phyloP scores from a whole-genome alignment of 2,888 invertebrate genomes.

The Noctua pronuba region DNA sequence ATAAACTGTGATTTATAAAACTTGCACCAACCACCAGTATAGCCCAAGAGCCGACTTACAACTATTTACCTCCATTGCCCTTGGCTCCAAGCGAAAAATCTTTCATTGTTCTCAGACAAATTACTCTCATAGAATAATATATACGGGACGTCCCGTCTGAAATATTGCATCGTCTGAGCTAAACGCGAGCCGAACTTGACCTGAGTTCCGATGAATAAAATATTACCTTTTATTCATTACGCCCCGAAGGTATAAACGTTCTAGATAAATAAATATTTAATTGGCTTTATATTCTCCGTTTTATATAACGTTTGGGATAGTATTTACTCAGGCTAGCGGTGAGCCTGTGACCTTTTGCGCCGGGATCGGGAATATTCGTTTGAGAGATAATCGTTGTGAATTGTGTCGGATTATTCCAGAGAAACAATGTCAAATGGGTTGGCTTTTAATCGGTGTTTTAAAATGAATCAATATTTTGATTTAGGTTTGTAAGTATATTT shows the following conservation, averaged over 20 bases:
- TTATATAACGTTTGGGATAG: slow-evolving; percentile 40
- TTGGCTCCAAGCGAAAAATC: slow-evolving; percentile 85
- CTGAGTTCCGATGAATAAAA: slow-evolving; percentile 68
- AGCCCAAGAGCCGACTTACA: slow-evolving; percentile 74
- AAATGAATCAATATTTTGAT: not conserved
- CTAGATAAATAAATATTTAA: slow-evolving; percentile 64
- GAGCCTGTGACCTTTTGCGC: slow-evolving; percentile 28
- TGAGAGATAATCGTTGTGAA: slow-evolving; percentile 17
- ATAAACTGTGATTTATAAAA: slow-evolving; percentile 19
- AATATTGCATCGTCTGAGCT: slow-evolving; percentile 70
- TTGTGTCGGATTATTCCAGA: slow-evolving; percentile 16
- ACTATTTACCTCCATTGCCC: slow-evolving; percentile 79
- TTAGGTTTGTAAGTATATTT: too few species aligned
- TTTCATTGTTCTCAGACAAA: slow-evolving; percentile 86
- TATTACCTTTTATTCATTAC: slow-evolving; percentile 67
- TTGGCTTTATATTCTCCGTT: slow-evolving; percentile 51
- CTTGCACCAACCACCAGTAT: slow-evolving; percentile 71
- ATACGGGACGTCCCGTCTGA: slow-evolving; percentile 69
- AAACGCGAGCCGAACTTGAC: slow-evolving; percentile 63
- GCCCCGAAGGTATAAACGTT: slow-evolving; percentile 60
- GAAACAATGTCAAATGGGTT: slow-evolving; percentile 1
- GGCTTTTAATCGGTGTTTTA: not conserved
- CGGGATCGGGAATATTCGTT: slow-evolving; percentile 36
- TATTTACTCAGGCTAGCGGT: slow-evolving; percentile 48
- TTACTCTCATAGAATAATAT: slow-evolving; percentile 82